Base-by-base conservation (phyloP, 2,888 invertebrate genomes). In the Polydrusus tereticollis region DNA sequence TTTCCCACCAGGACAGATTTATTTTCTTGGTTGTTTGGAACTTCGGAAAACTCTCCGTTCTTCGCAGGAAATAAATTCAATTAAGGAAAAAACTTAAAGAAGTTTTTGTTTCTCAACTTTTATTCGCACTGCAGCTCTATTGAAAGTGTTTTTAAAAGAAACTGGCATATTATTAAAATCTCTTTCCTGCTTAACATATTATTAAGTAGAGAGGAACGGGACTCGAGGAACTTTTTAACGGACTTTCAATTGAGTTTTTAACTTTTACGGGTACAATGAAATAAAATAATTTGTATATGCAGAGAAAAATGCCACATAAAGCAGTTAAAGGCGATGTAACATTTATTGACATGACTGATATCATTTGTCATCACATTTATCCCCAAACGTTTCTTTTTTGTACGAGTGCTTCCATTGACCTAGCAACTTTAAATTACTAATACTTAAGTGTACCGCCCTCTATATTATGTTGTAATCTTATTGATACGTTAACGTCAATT, bases 61-160 rank as follows among this genome's bases (percentile, higher is more conserved):
- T 41, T 52, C 57, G 26, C 57, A 29, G 69, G 47, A 63, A 69
- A 69, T 69, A 69, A 69, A 69, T 69, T 69, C 69, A 69, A 69
- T 69, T 69, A 69, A n/a, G 60, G 63, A 69, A 69, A 69, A 69
- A 63, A 47, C 60, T 69, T 58, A 43, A 55, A 63, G 62, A 59
- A 59, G 69, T 21, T 69, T 69, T 69, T 63, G 69, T 69, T 63
- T 69, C 63, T 47, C 33, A 63, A 69, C 69, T 69, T 69, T 60
- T 69, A 52, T 69, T 69, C 69, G 50, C 52, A 52, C 50, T 69
- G 69, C 62, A 62, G 47, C 52, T 50, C 69, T 69, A 69, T 69
- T 69, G 69, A 69, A 69, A 57, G 33, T 57, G 57, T 55, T 69
- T 63, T 63, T 63, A 38, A 55, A 66, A 69, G 63, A 55, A 52